phyloP scores from a whole-genome alignment of 2,797 vertebrate genomes.

The Oceanodroma leucorhoa region DNA sequence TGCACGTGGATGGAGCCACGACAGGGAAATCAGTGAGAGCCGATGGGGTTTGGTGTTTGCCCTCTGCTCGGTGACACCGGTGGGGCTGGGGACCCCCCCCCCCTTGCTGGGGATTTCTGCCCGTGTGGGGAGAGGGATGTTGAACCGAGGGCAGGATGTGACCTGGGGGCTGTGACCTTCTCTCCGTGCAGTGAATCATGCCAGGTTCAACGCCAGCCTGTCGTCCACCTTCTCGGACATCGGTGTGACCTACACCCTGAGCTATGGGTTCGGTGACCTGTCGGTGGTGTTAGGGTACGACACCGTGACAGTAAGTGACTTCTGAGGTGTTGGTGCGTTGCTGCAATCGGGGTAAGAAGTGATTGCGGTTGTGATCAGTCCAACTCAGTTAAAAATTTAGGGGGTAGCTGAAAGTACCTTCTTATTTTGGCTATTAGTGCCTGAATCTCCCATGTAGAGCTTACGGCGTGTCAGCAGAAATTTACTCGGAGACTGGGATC shows the following conservation, averaged over 20 bases:
- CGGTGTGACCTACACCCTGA: constrained; percentile 59
- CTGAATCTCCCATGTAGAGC: neutral
- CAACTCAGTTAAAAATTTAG: fast-evolving
- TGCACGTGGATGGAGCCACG: fast-evolving
- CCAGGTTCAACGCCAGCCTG: constrained; percentile 68
- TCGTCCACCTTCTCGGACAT: constrained; percentile 73
- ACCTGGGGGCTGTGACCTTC: neutral
- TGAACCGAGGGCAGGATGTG: neutral
- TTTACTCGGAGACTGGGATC: neutral
- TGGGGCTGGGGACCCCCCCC: neutral
- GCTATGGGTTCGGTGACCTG: constrained; percentile 76
- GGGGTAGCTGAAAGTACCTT: neutral
- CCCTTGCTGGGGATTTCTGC: neutral
- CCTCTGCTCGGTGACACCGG: fast-evolving
- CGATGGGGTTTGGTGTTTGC: neutral
- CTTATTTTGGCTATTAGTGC: neutral
- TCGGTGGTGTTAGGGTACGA: constrained; percentile 74
- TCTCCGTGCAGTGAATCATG: constrained; percentile 66
- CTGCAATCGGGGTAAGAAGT: neutral
- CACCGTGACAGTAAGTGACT: constrained; percentile 73
- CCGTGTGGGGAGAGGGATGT: neutral
- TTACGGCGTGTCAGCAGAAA: neutral
- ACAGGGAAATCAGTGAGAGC: neutral
- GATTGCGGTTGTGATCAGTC: neutral
- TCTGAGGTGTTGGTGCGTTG: fast-evolving